Conservation (phyloP, 2,797 vertebrate genomes). For the Myotis planiceps region DNA sequence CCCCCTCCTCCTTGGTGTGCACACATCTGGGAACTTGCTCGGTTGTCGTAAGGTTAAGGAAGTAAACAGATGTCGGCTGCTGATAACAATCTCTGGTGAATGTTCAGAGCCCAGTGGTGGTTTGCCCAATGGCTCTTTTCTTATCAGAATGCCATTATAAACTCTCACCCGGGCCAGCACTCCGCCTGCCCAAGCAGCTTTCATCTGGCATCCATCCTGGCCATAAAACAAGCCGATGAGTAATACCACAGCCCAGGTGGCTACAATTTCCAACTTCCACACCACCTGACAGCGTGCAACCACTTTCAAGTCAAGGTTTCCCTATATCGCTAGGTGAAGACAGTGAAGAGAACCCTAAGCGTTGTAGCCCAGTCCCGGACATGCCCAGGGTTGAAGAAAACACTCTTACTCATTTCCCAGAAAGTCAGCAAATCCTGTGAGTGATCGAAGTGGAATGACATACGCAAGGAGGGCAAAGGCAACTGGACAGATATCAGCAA, state of each 20-base stretch:
- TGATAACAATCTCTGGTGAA: slow-evolving; percentile 60
- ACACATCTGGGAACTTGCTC: neutral
- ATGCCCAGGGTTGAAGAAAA: neutral
- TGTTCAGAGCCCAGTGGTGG: neutral
- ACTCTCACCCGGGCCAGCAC: slow-evolving; percentile 50
- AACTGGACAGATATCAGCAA: neutral
- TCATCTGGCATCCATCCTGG: slow-evolving; percentile 76
- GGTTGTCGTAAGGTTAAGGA: neutral
- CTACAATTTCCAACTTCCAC: slow-evolving; percentile 69
- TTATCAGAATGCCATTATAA: slow-evolving; percentile 57
- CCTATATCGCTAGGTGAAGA: slow-evolving; percentile 34
- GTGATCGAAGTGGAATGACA: slow-evolving; percentile 41
- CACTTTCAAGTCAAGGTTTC: slow-evolving; percentile 8
- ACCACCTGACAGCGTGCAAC: slow-evolving; percentile 22
- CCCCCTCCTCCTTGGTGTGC: neutral
- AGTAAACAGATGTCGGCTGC: slow-evolving; percentile 20
- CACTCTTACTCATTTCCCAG: slow-evolving; percentile 37
- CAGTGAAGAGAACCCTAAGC: neutral
- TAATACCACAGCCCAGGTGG: slow-evolving; percentile 78
- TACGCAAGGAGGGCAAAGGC: neutral
- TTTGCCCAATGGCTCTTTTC: slow-evolving; percentile 42
- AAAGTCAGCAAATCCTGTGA: neutral
- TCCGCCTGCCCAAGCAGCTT: slow-evolving; percentile 58
- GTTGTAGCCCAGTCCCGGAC: neutral
- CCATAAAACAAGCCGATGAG: slow-evolving; percentile 74